phyloP scores from a whole-genome alignment of 2,113 vertebrate genomes.

The Galbula dea region DNA sequence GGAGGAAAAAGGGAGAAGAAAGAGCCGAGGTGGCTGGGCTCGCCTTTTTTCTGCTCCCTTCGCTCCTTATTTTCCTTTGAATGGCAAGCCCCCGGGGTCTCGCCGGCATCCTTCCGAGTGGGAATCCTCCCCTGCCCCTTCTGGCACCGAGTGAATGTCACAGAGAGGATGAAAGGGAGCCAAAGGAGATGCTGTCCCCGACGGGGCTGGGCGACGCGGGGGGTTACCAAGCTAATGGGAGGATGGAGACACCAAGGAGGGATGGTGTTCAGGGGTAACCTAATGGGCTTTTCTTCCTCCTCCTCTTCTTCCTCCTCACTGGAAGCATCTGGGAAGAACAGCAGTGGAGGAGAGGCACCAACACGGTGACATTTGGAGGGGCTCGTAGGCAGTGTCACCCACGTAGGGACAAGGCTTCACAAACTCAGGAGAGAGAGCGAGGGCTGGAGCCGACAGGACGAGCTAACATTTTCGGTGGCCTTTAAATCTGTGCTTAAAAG shows the following conservation, averaged over 20 bases:
- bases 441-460: accelerated
- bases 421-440: background rate
- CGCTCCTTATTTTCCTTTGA: background rate
- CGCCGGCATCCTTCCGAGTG: background rate
- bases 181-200: background rate
- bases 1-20: background rate
- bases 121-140: slow-evolving; percentile 39
- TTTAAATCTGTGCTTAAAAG: background rate
- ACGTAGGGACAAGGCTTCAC: background rate
- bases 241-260: background rate
- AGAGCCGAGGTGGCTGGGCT: background rate
- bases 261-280: background rate
- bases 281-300: background rate
- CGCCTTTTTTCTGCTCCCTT: background rate
- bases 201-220: accelerated
- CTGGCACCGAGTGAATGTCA: background rate
- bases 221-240: background rate
- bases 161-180: background rate
- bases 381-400: background rate
- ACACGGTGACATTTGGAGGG: background rate
- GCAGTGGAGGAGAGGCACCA: background rate
- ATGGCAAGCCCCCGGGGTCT: slow-evolving; percentile 14
- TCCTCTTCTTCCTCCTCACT: background rate
- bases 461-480: background rate
- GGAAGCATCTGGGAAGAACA: background rate